These are phyloP conservation scores for Menidia beryllina DNA, from an alignment of 2,113 vertebrate species.

Conservation along the genomic window DNA sequence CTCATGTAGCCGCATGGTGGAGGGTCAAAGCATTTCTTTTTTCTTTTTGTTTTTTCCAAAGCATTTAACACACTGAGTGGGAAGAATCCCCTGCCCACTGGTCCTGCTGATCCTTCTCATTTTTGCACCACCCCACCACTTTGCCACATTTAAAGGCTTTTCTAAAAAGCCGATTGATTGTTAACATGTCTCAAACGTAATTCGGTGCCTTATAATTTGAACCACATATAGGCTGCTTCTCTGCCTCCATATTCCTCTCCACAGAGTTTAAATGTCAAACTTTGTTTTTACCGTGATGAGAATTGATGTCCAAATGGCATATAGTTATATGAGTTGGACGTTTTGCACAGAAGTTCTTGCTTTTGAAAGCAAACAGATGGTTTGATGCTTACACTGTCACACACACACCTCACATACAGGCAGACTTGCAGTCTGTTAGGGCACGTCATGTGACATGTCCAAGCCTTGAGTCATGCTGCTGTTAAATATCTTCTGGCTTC, in stretches of 20 bases:
- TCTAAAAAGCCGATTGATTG: too few relatives aligned
- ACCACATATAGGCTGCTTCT: too few relatives aligned
- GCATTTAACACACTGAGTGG: not conserved
- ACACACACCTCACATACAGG: not conserved
- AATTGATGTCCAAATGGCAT: not conserved
- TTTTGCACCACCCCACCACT: too few relatives aligned
- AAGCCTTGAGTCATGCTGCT: slow-evolving; percentile 51
- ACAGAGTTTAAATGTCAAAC: too few relatives aligned
- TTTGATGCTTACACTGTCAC: not conserved
- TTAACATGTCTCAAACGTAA: too few relatives aligned
- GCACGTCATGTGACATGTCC: slow-evolving; percentile 9
- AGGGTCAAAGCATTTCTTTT: too few relatives aligned
- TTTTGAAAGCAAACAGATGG: not conserved
- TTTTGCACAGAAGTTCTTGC: not conserved
- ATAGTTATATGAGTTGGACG: not conserved
- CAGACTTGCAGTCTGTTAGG: not conserved
- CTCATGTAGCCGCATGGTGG: not conserved
- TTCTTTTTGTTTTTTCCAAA: too few relatives aligned
- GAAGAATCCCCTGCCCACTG: too few relatives aligned
- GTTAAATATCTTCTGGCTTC: slow-evolving; percentile 41
- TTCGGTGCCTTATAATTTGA: too few relatives aligned
- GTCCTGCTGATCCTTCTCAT: too few relatives aligned
- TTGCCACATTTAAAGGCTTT: too few relatives aligned
- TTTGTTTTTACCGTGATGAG: not conserved
- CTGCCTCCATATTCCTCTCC: too few relatives aligned